Evolutionary conservation across 2,888 invertebrate genomes (phyloP), one percentile per base, ranked within the genome.

Genomic region (Sussaba pulchella): DNA sequence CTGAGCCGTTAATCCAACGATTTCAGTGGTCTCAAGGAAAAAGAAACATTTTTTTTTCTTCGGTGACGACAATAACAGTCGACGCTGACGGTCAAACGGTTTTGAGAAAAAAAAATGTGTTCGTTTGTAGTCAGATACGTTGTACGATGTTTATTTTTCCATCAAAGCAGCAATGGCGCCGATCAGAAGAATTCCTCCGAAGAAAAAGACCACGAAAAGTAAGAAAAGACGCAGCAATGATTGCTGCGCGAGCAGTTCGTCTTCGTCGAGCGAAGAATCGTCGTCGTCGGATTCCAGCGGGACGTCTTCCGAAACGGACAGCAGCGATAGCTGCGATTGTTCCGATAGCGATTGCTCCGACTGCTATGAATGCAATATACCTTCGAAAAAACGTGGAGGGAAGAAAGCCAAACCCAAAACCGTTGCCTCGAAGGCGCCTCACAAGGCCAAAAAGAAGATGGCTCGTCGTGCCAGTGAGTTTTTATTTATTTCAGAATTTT

Each of bases 401-500:
- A 83, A 82, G 70, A 79, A 74, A 31, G 26, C 9, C 3, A 57
- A 31, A 57, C 14, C 14, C 14, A 31, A 36, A 17, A 3, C 9
- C 14, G 9, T 31, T 8, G 6, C 45, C 2, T 5, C 63, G 59
- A 80, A 47, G 54, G 69, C 61, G 14, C 4, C 31, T 8, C 63
- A 47, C 26, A 72, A 73, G 43, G 50, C 21, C 17, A 78, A 76
- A 14, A 84, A 80, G 52, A 83, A 80, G 47, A 63, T 73, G 36
- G 14, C 52, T 31, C 82, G 81, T 75, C 82, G 74, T 57, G 41
- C 52, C 19, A 82, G 83, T 83, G 17, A 82, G 84, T 74, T 52
- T 26, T 31, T n/a, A 12, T n/a, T 66, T 66, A 10, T 21, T 17
- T 50, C 47, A 19, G 1, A 50, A 5, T 50, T 5, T 31, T 31